Conservation (phyloP, 2,888 invertebrate species). For the Ornithoptera priamus region DNA sequence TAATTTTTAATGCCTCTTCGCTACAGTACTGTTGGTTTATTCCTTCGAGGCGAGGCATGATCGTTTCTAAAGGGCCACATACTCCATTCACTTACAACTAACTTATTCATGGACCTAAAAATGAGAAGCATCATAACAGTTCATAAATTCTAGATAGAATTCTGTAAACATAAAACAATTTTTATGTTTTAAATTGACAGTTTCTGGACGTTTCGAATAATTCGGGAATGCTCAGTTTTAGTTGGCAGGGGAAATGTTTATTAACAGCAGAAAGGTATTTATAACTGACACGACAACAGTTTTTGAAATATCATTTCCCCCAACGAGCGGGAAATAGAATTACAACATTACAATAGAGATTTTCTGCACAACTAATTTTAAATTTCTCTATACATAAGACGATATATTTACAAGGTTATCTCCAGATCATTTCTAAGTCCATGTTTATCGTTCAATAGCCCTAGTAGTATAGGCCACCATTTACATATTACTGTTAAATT, state of each 20-base stretch:
- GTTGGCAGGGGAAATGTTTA: too few relatives aligned
- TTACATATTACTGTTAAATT: neutral
- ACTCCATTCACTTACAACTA: slow-evolving; percentile 1
- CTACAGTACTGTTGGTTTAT: neutral
- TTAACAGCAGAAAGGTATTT: too few relatives aligned
- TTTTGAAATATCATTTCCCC: neutral
- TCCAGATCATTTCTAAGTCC: slow-evolving; percentile 23
- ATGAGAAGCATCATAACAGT: slow-evolving; percentile 1
- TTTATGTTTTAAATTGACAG: neutral
- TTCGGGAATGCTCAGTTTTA: too few relatives aligned
- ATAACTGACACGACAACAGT: too few relatives aligned
- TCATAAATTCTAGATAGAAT: neutral
- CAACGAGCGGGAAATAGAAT: neutral
- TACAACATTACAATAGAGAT: neutral
- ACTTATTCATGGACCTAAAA: slow-evolving; percentile 17
- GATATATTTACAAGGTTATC: neutral
- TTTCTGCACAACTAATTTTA: neutral
- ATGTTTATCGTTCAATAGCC: slow-evolving; percentile 3
- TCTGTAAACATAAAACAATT: neutral
- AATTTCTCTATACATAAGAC: neutral
- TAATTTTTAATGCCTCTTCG: neutral
- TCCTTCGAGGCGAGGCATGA: neutral
- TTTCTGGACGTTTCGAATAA: slow-evolving; percentile 1
- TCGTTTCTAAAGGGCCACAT: neutral
- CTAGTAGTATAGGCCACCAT: neutral